Base-by-base conservation (phyloP, 2,888 invertebrate species). In the Panzeria rudis region DNA sequence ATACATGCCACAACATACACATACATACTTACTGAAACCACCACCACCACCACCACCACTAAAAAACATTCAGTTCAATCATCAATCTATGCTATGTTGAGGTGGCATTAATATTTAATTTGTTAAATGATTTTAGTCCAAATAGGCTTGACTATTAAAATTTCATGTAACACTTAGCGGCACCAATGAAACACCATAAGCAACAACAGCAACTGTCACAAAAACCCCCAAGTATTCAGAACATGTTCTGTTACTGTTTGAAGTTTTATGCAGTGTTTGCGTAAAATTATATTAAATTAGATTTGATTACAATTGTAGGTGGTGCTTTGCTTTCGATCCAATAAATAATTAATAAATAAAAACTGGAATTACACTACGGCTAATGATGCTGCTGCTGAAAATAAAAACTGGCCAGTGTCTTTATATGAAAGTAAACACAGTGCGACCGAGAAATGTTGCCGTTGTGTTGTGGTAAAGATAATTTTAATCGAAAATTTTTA, bases 51-150 rank as follows among this genome's bases (percentile, higher is more conserved):
- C 32, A 38, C 9, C 2, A 38, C 2, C 38, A 38, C 38, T 29
- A 29, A 29, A 29, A 35, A 35, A 41, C 54, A 23, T 3, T 17
- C 25, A 8, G 8, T 59, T 5, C n/a, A 15, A 15, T n/a, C 29
- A 29, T 15, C 47, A 23, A 41, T 44, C 29, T 29, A 17, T 29
- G 9, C 5, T 59, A 32, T n/a, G 62, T 29, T 25, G 17, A 44
- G 54, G 15, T 54, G 20, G 47, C 11, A 77, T 83, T 41, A 71
- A 83, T 77, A 66, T 83, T 83, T 77, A 77, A 77, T 83, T 71
- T 71, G 47, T 72, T 71, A 71, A 77, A 71, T 77, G 71, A 50
- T 72, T 66, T 68, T 83, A 77, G 52, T 72, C 72, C 77, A 68
- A 73, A 59, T 29, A 23, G 17, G 41, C 23, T 17, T 50, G 17